Percentiles rank a stretch among this genome's conserved stretches.
Evolutionary conservation across 2,113 vertebrate species (phyloP).

Genomic region (Vidua macroura): DNA sequence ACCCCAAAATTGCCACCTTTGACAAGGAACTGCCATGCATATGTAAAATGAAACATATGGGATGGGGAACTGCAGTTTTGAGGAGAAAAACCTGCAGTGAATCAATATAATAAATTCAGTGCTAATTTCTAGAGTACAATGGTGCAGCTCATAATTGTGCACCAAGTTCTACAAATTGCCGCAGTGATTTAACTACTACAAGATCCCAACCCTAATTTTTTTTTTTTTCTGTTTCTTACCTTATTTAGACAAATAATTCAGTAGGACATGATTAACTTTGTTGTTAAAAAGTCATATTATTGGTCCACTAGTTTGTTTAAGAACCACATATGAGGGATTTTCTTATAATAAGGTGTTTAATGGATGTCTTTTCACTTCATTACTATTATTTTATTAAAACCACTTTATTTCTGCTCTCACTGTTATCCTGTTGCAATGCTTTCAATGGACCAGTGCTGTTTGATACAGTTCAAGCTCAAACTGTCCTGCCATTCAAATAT

Average conservation of each 20-base stretch:
- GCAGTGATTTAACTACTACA: not conserved
- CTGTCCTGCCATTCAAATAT: not conserved
- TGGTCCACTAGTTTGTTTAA: not conserved
- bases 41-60: not conserved
- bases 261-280: not conserved
- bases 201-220: not conserved
- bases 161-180: not conserved
- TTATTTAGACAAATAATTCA: not conserved
- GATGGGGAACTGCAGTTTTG: not conserved
- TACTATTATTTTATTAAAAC: not conserved
- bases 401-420: not conserved
- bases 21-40: not conserved
- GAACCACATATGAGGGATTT: not conserved
- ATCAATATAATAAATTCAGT: not conserved
- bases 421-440: not conserved
- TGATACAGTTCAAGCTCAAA: not conserved
- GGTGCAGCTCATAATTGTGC: not conserved
- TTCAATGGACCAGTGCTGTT: not conserved
- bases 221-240: not conserved
- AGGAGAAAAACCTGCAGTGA: not conserved
- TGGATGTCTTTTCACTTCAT: not conserved
- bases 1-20: not conserved
- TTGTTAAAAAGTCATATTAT: not conserved
- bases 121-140: not conserved
- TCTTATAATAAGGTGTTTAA: not conserved